phyloP scores from a whole-genome alignment of 2,888 invertebrate species.

The Antheraea yamamai region DNA sequence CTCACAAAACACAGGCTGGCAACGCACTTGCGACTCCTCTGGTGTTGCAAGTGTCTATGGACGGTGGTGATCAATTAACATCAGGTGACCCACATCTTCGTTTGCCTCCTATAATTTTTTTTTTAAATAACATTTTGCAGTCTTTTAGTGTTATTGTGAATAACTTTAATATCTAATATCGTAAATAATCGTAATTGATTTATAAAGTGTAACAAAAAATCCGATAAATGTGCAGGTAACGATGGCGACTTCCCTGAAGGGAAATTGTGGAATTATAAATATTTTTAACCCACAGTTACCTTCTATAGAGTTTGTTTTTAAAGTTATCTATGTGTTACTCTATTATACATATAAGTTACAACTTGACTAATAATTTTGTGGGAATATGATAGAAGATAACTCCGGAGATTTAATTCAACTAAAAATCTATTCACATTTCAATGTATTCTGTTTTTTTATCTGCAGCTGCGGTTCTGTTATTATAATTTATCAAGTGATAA shows the following conservation, averaged over 20 bases:
- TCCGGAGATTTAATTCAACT: not conserved
- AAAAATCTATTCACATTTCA: too few species aligned
- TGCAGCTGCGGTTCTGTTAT: too few species aligned
- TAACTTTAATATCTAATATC: conserved; percentile 9
- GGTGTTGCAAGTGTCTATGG: too few species aligned
- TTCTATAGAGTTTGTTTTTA: conserved; percentile 44
- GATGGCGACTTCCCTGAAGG: conserved; percentile 67
- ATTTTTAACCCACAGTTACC: conserved; percentile 38
- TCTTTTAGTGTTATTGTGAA: not conserved
- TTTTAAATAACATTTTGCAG: not conserved
- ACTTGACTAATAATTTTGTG: not conserved
- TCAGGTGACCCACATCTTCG: too few species aligned
- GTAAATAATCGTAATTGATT: conserved; percentile 27
- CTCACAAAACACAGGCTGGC: too few species aligned
- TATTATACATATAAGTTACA: conserved; percentile 36
- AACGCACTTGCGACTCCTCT: too few species aligned
- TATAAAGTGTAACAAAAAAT: conserved; percentile 29
- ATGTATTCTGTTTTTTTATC: too few species aligned
- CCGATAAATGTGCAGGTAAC: conserved; percentile 33
- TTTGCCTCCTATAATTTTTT: too few species aligned
- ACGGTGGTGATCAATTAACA: too few species aligned
- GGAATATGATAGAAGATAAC: not conserved
- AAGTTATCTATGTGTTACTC: conserved; percentile 32
- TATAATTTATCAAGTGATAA: too few species aligned
- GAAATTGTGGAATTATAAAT: conserved; percentile 62